These are phyloP conservation scores for Apolygus lucorum DNA, from an alignment of 1,140 invertebrate species.

Conservation along the genomic window DNA sequence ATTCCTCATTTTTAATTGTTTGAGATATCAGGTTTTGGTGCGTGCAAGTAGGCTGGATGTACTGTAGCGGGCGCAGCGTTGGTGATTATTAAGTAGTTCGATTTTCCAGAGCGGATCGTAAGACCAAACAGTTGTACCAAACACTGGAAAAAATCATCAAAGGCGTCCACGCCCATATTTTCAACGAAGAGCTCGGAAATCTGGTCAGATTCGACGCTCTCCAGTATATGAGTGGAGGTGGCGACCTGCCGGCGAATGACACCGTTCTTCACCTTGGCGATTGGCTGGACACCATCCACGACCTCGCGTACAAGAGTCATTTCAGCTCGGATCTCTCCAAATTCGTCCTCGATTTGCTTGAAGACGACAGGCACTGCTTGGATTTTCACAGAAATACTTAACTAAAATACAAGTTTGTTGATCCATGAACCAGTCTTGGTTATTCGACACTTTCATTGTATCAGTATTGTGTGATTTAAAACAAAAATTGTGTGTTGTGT, in stretches of 20 bases:
- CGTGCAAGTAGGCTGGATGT: not conserved
- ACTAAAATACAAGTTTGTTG: not conserved
- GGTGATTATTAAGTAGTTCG: slow-evolving; percentile 38
- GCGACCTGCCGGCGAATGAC: not conserved
- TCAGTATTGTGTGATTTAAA: not conserved
- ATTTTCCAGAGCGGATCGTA: slow-evolving; percentile 37
- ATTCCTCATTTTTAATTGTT: too few relatives aligned
- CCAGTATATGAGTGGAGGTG: not conserved
- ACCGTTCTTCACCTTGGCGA: not conserved
- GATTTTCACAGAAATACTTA: not conserved
- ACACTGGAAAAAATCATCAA: not conserved
- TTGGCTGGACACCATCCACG: not conserved
- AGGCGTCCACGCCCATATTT: not conserved
- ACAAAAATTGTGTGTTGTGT: not conserved
- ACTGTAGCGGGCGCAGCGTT: slow-evolving; percentile 1
- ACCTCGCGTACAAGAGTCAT: not conserved
- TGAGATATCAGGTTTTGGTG: not conserved
- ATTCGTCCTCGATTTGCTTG: not conserved
- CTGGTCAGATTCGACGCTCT: not conserved
- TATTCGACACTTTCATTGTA: not conserved
- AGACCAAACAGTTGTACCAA: slow-evolving; percentile 35
- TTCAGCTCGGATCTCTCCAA: not conserved
- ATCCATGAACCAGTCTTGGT: not conserved
- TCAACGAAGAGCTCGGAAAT: not conserved
- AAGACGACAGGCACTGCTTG: not conserved